Conservation (phyloP, 2,888 invertebrate species). For the Zygaena filipendulae region DNA sequence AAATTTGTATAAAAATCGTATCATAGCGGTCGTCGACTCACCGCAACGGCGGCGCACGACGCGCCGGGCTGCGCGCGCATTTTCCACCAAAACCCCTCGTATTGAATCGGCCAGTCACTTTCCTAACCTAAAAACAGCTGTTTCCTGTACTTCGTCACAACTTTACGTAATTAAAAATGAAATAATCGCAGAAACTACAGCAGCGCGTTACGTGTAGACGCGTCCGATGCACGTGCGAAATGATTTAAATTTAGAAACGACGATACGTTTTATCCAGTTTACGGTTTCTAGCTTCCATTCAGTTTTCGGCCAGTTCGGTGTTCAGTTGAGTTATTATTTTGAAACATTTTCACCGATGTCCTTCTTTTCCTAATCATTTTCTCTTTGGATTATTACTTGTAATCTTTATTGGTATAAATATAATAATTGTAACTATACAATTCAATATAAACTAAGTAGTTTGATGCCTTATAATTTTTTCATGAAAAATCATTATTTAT, state of each 20-base stretch:
- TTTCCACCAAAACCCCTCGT: slow-evolving; percentile 28
- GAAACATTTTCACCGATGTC: too few species aligned
- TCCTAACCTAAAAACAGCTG: slow-evolving; percentile 66
- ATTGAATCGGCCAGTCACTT: slow-evolving; percentile 56
- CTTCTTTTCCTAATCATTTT: too few species aligned
- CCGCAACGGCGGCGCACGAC: slow-evolving; percentile 22
- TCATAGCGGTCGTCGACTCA: slow-evolving; percentile 24
- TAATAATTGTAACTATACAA: too few species aligned
- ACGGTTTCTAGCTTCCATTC: slow-evolving; percentile 61
- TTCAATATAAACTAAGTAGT: too few species aligned
- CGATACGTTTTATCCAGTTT: slow-evolving; percentile 44
- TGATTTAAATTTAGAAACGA: slow-evolving; percentile 53
- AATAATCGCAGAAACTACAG: slow-evolving; percentile 24
- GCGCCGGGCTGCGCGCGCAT: slow-evolving; percentile 52
- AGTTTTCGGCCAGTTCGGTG: slow-evolving; percentile 44
- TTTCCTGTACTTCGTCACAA: slow-evolving; percentile 26
- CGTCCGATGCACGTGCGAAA: slow-evolving; percentile 47
- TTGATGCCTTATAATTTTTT: too few species aligned
- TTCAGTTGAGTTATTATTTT: slow-evolving; percentile 31
- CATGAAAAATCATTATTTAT: too few species aligned
- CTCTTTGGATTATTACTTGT: slow-evolving; percentile 3
- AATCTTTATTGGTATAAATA: too few species aligned
- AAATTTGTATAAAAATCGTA: too few species aligned
- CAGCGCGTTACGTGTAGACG: slow-evolving; percentile 33
- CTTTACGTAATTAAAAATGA: slow-evolving; percentile 25